Base-by-base conservation (phyloP, 2,113 vertebrate species). In the Colaptes auratus region DNA sequence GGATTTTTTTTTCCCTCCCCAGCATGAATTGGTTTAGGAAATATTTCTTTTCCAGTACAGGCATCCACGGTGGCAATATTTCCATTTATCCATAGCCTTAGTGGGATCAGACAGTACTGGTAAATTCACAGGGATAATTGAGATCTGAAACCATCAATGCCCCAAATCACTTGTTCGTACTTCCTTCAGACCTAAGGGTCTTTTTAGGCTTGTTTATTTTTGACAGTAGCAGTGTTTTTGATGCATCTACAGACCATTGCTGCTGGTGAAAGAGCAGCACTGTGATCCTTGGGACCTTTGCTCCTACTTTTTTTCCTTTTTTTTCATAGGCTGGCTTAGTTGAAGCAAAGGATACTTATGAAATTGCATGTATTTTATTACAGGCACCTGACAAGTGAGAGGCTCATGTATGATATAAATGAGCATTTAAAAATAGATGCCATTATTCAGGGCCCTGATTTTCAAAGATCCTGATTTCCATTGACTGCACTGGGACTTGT, bases 121-220 rank as follows among this genome's bases (percentile, higher is more conserved):
- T 69, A 70, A 77, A 82, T 95, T 92, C 84, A 60, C 15, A 25
- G 59, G 75, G 31, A 33, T 56, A 65, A 69, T 82, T 92, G 53
- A 31, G 53, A 31, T 50, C 78, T 9, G 4, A 90, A 90, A 27
- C 31, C 31, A 35, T 20, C 33, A 61, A 36, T 48, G 61, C 31
- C 85, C 65, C 61, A 91, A 97, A 87, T 83, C 92, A 88, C 82
- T 94, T 95, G 94, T 94, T 92, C 30, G 11, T 85, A 76, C 77
- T 92, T 52, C 53, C 63, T 56, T 71, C 85, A 93, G 86, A 93
- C 58, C 71, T 82, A 20, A 46, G 35, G 69, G 7, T 27, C 23
- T 44, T 65, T 50, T 1, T 30, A 1, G 16, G n/a, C 35, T 80
- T 64, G 30, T 18, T 44, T 50, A 6, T 15, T 70, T 72, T 86